Evolutionary conservation across 2,888 invertebrate species (phyloP).

Genomic region (Stegophylla sp.): DNA sequence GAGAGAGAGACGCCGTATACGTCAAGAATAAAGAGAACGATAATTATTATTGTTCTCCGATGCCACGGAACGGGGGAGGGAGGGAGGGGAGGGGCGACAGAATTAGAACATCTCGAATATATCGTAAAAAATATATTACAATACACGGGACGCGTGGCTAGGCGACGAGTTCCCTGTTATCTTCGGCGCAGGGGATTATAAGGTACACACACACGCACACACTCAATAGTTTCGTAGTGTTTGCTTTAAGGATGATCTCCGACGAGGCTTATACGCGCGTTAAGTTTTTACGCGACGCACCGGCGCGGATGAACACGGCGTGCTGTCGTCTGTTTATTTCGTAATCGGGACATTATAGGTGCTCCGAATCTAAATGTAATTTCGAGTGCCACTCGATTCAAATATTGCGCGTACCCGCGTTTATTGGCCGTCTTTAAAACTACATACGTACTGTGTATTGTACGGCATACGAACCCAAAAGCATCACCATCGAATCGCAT

Average conservation of each 20-base stretch:
- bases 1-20: too few species aligned
- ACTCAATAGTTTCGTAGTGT: slow-evolving; percentile 30
- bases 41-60: too few species aligned
- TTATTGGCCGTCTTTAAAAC: background rate
- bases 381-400: slow-evolving; percentile 2
- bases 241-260: slow-evolving; percentile 46
- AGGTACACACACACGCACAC: slow-evolving; percentile 18
- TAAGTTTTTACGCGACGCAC: background rate
- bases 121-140: too few species aligned
- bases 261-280: background rate
- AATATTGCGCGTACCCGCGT: background rate
- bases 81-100: too few species aligned
- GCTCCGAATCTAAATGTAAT: background rate
- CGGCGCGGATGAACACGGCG: slow-evolving; percentile 10
- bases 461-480: background rate
- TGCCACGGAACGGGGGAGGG: too few species aligned
- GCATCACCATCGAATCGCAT: background rate
- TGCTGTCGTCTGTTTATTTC: slow-evolving; percentile 37
- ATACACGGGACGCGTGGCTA: too few species aligned
- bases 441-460: too few species aligned
- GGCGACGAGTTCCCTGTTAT: too few species aligned
- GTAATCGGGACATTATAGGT: slow-evolving; percentile 27
- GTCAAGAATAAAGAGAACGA: too few species aligned
- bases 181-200: background rate
- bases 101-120: too few species aligned